Base-by-base conservation (phyloP, 2,113 vertebrate genomes). In the Marcusenius ussheri region DNA sequence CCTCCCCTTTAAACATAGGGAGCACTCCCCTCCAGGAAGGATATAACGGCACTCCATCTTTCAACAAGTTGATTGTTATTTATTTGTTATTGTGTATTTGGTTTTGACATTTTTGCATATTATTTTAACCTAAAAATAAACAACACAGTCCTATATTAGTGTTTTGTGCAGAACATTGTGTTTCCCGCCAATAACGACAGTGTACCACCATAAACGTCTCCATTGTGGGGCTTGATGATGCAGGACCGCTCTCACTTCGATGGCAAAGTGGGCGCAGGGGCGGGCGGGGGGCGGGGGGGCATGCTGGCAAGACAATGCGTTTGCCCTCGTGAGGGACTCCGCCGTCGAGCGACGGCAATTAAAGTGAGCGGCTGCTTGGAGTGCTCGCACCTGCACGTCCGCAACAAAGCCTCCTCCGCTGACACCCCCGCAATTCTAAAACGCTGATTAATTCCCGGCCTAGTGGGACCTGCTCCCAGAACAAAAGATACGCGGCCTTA, bases 321-420 rank as follows among this genome's bases (percentile, higher is more conserved):
- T 17, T 21, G 80, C 42, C 2, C 1, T 19, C 17, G 39, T 11
- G 5, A 83, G 39, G 45, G 39, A 83, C 45, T 35, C 80, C 2
- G 17, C 19, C 45, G 15, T 87, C 27, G 15, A 27, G 84, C 9
- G 1, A 1, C 1, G 17, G 45, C 49, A 87, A 27, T 87, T 87
- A 87, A 53, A 51, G 49, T 7, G 17, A 62, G 39, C 21, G 3
- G 47, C 9, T n/a, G 2, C 21, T 58, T 58, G 83, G 27, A 89
- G 88, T 47, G 2, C 35, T 17, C 49, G 50, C 91, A 93, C 91
- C 90, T 92, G 91, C 31, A 77, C n/a, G 13, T 90, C 49, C 15
- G 62, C 85, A 91, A 91, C 90, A 91, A 92, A 90, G 88, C 58
- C 9, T 11, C 50, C 62, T 27, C 9, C 24, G 74, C 17, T 0